Evolutionary conservation across 2,113 vertebrate genomes (phyloP).

Genomic region (Odontesthes bonariensis): DNA sequence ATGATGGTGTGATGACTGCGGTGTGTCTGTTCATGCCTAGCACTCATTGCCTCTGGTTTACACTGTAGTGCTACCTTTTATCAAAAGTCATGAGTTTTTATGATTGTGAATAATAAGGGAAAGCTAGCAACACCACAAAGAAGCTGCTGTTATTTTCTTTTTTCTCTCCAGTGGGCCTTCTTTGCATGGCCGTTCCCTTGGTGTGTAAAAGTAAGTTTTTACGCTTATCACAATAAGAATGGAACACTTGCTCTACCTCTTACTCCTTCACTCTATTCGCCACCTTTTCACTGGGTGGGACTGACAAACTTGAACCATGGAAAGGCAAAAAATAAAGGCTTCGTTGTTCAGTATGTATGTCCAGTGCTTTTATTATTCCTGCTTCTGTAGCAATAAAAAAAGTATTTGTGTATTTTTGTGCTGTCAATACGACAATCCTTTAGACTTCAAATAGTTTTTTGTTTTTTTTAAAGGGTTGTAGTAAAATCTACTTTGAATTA

Average conservation of each 20-base stretch:
- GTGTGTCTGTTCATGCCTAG: constrained; percentile 30
- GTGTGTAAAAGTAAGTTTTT: constrained; percentile 68
- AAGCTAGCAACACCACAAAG: constrained; percentile 75
- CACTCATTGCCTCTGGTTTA: constrained; percentile 57
- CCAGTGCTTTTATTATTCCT: constrained; percentile 9
- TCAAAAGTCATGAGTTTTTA: constrained; percentile 70
- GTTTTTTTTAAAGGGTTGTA: background rate
- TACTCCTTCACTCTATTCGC: constrained; percentile 77
- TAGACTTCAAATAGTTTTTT: background rate
- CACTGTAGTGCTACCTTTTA: constrained; percentile 74
- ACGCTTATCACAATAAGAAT: constrained; percentile 74
- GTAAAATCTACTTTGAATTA: no score
- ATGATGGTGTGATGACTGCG: constrained; percentile 18
- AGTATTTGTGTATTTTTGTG: no score
- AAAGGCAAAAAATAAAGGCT: constrained; percentile 82
- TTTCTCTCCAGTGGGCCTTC: constrained; percentile 54
- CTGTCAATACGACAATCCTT: background rate
- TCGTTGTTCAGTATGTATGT: constrained; percentile 72
- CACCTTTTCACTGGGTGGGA: constrained; percentile 74
- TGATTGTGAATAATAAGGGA: constrained; percentile 79
- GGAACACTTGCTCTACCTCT: constrained; percentile 83
- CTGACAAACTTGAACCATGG: constrained; percentile 81
- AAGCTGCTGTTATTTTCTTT: constrained; percentile 66
- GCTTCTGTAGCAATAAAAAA: background rate
- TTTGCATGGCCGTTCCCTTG: constrained; percentile 71